Conservation (phyloP, 2,797 vertebrate genomes). For the Sebastes goodei region DNA sequence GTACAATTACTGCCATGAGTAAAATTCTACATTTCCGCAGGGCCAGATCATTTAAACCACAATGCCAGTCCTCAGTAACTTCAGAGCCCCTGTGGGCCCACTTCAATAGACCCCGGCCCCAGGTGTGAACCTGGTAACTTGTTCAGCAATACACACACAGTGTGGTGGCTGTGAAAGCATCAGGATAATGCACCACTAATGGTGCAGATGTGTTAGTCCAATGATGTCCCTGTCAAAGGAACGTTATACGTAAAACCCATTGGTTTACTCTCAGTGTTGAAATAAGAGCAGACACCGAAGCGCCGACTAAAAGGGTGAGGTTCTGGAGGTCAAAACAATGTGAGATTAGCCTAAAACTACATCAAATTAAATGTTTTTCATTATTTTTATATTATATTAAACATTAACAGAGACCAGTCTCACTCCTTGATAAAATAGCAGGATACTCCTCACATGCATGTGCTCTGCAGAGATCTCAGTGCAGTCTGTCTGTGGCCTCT, state of each 20-base stretch:
- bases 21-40: slow-evolving; percentile 80
- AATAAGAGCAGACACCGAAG: slow-evolving; percentile 27
- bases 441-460: background rate
- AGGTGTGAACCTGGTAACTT: slow-evolving; percentile 67
- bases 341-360: background rate
- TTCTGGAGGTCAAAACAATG: slow-evolving; percentile 33
- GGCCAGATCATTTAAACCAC: slow-evolving; percentile 78
- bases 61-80: slow-evolving; percentile 78
- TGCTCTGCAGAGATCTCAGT: background rate
- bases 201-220: slow-evolving; percentile 56
- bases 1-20: slow-evolving; percentile 78
- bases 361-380: background rate
- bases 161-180: slow-evolving; percentile 49
- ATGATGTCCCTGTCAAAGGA: slow-evolving; percentile 49
- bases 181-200: slow-evolving; percentile 67
- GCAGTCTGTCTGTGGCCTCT: background rate
- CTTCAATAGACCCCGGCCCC: slow-evolving; percentile 60
- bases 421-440: background rate
- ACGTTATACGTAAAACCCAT: slow-evolving; percentile 25
- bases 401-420: background rate
- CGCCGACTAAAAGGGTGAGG: background rate
- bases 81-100: slow-evolving; percentile 70
- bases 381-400: background rate
- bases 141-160: slow-evolving; percentile 59
- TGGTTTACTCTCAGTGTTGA: slow-evolving; percentile 18